Evolutionary conservation across 2,888 invertebrate genomes (phyloP).

Genomic region (Auanema sp.): DNA sequence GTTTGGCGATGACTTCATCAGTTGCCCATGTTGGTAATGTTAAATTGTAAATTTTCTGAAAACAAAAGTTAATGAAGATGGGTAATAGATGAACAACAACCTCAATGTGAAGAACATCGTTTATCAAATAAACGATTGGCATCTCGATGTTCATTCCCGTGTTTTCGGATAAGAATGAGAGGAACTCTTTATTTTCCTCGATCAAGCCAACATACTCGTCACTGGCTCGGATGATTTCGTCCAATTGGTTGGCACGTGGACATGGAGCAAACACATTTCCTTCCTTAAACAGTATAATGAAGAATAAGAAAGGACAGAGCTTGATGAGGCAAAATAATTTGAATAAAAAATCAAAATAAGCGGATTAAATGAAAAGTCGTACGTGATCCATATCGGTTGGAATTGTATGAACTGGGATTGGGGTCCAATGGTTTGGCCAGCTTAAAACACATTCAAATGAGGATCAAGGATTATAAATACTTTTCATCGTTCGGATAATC

Average conservation of each 20-base stretch:
- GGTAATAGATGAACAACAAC: constrained; percentile 20
- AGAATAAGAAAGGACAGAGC: not conserved
- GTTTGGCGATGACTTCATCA: constrained; percentile 29
- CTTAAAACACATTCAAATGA: constrained; percentile 13
- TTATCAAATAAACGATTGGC: constrained; percentile 42
- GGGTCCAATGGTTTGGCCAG: constrained; percentile 55
- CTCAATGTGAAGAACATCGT: constrained; percentile 56
- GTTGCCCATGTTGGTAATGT: constrained; percentile 49
- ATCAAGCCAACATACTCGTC: constrained; percentile 36
- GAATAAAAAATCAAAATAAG: not conserved
- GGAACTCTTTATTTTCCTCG: constrained; percentile 39
- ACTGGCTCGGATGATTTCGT: constrained; percentile 29
- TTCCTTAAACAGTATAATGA: constrained; percentile 23
- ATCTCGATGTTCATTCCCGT: constrained; percentile 44
- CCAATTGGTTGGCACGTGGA: constrained; percentile 45
- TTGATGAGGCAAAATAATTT: not conserved
- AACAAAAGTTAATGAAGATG: not conserved
- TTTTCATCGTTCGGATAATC: constrained; percentile 41
- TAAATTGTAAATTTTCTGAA: constrained; percentile 51
- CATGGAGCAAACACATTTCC: constrained; percentile 53
- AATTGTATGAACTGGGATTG: constrained; percentile 54
- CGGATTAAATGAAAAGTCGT: constrained; percentile 1
- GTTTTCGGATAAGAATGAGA: constrained; percentile 40
- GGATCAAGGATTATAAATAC: constrained; percentile 6
- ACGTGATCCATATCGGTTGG: constrained; percentile 45